These are phyloP conservation scores for Pipa parva DNA, from an alignment of 2,113 vertebrate species.

Conservation along the genomic window DNA sequence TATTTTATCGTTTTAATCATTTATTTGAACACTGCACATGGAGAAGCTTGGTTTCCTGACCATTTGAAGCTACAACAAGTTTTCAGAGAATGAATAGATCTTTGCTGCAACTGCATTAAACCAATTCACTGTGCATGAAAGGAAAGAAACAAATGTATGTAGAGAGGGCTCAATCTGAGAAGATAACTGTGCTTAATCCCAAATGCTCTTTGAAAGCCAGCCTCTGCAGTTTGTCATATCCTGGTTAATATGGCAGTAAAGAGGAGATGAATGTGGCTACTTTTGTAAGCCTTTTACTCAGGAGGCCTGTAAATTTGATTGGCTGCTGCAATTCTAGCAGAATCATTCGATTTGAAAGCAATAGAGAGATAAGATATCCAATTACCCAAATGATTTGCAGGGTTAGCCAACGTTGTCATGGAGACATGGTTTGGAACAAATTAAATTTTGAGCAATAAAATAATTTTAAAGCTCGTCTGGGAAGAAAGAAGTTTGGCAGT, in stretches of 20 bases:
- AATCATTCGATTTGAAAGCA: constrained; percentile 83
- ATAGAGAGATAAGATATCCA: constrained; percentile 86
- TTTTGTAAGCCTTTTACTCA: constrained; percentile 72
- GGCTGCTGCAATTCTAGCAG: constrained; percentile 77
- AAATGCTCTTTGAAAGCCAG: constrained; percentile 39
- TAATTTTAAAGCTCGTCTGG: constrained; percentile 79
- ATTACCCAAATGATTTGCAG: constrained; percentile 83
- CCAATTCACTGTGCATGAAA: constrained; percentile 2
- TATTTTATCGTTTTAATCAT: too few species aligned
- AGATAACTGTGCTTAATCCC: constrained; percentile 13
- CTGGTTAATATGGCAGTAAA: constrained; percentile 63
- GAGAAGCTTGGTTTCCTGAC: not conserved
- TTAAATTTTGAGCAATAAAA: constrained; percentile 87
- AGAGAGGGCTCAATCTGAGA: constrained; percentile 18
- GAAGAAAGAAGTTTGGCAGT: constrained; percentile 80
- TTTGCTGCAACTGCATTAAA: not conserved
- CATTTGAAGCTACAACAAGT: not conserved
- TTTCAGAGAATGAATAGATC: not conserved
- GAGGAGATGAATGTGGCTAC: constrained; percentile 72
- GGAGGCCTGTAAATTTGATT: constrained; percentile 80
- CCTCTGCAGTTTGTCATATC: constrained; percentile 58
- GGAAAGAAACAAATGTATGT: constrained; percentile 32
- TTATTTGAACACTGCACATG: too few species aligned
- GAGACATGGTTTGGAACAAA: constrained; percentile 76
- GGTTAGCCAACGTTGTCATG: constrained; percentile 79